Base-by-base conservation (phyloP, 2,797 vertebrate genomes). In the Sebastes oblongus region DNA sequence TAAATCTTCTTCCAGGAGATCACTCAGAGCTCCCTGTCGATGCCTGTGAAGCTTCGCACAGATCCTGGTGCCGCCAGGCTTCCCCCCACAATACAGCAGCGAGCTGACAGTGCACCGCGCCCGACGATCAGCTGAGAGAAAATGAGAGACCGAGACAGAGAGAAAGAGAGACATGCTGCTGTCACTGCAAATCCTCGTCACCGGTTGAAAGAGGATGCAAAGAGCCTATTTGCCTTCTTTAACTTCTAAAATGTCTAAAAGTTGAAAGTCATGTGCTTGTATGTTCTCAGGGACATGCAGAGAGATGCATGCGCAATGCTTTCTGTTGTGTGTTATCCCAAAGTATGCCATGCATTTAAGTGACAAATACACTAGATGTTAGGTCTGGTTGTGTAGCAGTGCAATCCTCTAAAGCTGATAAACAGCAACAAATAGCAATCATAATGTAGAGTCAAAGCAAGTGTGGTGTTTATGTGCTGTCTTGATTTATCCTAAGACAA, bases 1-100 rank as follows among this genome's bases (percentile, higher is more conserved):
- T 82, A 92, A 92, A 88, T 89, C 86, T 82, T 80, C 85, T 90
- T 93, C 85, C 90, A 84, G 86, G 86, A 91, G 89, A 93, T 93
- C 92, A 92, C 83, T 89, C 75, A 82, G 72, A 80, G 86, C 86
- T 90, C 86, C 88, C 89, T 32, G 86, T 85, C 39, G 83, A 88
- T 62, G 64, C 77, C 68, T 82, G 72, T 82, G 87, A 92, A 90
- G 89, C 82, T 75, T 71, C 30, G 58, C 77, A 74, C 60, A 59
- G 84, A 87, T 81, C 81, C 66, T 10, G 20, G 36, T 1, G 83
- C 86, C 59, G 82, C 81, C 46, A 77, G 86, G 80, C 86, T 88
- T 66, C 78, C 84, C 82, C 85, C 80, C 69, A 79, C 72, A 71
- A 75, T 77, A 36, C 79, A 66, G 71, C 67, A 69, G 66, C 11